Conservation (phyloP, 2,797 vertebrate species). For the Pangasius mekongensis region DNA sequence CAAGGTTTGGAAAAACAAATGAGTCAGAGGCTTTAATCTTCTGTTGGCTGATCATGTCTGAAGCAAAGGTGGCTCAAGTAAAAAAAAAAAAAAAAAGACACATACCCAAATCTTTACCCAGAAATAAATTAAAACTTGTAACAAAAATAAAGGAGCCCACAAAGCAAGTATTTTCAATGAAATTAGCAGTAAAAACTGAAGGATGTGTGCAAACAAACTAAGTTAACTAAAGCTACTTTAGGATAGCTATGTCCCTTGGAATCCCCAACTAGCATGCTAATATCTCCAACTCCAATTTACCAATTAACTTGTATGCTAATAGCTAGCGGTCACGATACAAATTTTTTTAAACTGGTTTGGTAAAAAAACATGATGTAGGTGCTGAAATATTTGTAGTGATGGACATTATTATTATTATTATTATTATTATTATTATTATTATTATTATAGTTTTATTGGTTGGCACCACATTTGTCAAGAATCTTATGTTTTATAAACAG, state of each 20-base stretch:
- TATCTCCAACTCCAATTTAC: not conserved
- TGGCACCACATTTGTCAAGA: not conserved
- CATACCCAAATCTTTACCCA: not conserved
- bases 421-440: not conserved
- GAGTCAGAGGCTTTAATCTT: slow-evolving; percentile 7
- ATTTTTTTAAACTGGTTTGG: not conserved
- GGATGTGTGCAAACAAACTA: not conserved
- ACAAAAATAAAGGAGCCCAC: not conserved
- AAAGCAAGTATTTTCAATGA: too few species aligned
- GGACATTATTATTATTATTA: not conserved
- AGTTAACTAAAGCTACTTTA: not conserved
- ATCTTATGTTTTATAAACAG: not conserved
- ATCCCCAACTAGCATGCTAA: not conserved
- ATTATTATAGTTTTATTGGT: not conserved
- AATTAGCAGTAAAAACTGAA: not conserved
- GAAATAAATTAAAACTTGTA: not conserved
- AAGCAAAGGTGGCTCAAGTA: not conserved
- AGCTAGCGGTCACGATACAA: not conserved
- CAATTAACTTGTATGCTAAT: not conserved
- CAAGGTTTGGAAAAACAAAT: not conserved
- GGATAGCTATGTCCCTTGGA: not conserved
- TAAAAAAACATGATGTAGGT: not conserved
- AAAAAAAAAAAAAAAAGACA: not conserved
- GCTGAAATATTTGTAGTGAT: not conserved
- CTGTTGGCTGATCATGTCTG: not conserved